Percentiles rank a stretch among this genome's conserved stretches.
These are phyloP conservation scores for Steinernema carpocapsae DNA, from an alignment of 2,888 invertebrate species.

Conservation along the genomic window DNA sequence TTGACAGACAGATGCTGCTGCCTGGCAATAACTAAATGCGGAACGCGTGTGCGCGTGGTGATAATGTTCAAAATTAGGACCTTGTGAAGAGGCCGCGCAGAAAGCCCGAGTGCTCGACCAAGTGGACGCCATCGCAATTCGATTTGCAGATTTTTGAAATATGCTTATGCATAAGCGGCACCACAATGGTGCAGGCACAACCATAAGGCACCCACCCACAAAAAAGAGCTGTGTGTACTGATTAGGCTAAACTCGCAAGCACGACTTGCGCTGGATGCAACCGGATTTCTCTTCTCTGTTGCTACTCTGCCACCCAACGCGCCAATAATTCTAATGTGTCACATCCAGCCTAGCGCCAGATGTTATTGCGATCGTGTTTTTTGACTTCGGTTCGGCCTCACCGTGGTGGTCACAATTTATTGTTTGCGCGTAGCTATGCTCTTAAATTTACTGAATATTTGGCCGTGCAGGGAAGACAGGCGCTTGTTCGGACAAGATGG, in stretches of 20 bases:
- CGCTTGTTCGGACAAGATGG: no score
- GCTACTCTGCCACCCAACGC: neutral
- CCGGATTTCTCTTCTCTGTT: neutral
- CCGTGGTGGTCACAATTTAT: neutral
- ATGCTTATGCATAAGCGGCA: neutral
- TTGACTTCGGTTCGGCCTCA: neutral
- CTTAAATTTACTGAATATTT: no score
- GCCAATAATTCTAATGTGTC: neutral
- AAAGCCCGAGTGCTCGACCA: neutral
- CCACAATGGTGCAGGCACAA: neutral
- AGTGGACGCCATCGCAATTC: conserved; percentile 7
- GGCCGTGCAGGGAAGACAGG: no score
- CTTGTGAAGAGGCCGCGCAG: conserved; percentile 7
- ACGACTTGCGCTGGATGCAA: neutral
- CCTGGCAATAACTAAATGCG: no score
- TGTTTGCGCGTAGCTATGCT: no score
- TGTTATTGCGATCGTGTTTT: neutral
- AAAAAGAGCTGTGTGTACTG: neutral
- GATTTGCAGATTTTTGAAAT: conserved; percentile 25
- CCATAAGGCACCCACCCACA: neutral
- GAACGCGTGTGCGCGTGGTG: no score
- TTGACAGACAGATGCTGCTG: no score
- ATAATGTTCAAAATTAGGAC: conserved; percentile 24
- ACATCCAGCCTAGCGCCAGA: neutral
- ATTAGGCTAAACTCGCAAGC: neutral